These are phyloP conservation scores for Porites cylindrica DNA, from an alignment of 92 coral and sea anemone genomes.

Conservation along the genomic window DNA sequence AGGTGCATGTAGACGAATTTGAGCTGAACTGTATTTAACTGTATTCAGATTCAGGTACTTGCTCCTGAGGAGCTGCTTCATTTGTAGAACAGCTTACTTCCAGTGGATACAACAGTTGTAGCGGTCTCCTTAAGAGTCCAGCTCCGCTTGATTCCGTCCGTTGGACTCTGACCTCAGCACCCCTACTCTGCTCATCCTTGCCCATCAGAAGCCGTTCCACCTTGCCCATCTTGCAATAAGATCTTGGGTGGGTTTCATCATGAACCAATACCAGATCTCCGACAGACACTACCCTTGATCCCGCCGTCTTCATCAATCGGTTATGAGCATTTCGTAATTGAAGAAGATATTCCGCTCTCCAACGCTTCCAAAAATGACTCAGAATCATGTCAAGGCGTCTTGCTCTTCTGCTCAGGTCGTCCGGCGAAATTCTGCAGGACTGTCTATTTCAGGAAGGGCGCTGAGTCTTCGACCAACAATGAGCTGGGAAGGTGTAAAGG, in stretches of 20 bases:
- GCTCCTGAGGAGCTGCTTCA: not conserved
- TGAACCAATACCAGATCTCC: too few species aligned
- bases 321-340: constrained; percentile 39
- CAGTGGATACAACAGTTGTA: constrained; percentile 11
- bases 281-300: too few species aligned
- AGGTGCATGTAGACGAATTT: too few species aligned
- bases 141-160: not conserved
- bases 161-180: constrained; percentile 37
- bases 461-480: constrained; percentile 10
- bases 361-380: constrained; percentile 41
- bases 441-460: constrained; percentile 13
- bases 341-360: constrained; percentile 39
- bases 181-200: constrained; percentile 31
- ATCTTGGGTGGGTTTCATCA: too few species aligned
- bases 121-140: constrained; percentile 29
- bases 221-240: constrained; percentile 38
- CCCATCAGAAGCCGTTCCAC: not conserved
- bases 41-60: not conserved
- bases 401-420: constrained; percentile 27
- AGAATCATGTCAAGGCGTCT: constrained; percentile 12
- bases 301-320: not conserved
- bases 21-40: too few species aligned
- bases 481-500: constrained; percentile 43
- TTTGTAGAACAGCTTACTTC: not conserved
- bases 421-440: not conserved